Evolutionary conservation across 2,888 invertebrate genomes (phyloP).

Genomic region (Philopedon plagiatum): DNA sequence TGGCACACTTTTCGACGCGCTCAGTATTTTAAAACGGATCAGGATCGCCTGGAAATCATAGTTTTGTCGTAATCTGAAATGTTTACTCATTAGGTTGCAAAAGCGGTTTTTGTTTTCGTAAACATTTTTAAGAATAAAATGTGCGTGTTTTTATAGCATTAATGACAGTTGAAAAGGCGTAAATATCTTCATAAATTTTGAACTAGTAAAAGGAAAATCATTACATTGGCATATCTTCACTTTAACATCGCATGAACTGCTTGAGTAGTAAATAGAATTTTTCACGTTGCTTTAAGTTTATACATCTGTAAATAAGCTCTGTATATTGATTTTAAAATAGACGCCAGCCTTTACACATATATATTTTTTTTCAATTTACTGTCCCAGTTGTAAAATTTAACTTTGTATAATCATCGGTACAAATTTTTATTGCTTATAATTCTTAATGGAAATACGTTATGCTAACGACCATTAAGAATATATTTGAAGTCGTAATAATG

Average conservation of each 20-base stretch:
- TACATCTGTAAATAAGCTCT: conserved; percentile 6
- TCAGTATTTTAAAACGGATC: conserved; percentile 16
- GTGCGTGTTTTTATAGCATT: conserved; percentile 16
- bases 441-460: too few species aligned
- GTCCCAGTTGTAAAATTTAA: neutral
- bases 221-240: conserved; percentile 1
- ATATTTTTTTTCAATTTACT: neutral
- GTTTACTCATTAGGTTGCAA: conserved; percentile 38
- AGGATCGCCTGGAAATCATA: conserved; percentile 39
- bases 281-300: neutral
- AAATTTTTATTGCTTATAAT: neutral
- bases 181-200: conserved; percentile 17
- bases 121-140: conserved; percentile 19
- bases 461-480: too few species aligned
- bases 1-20: conserved; percentile 41
- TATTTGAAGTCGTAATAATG: too few species aligned
- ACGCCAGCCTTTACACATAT: neutral
- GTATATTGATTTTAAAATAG: conserved; percentile 8
- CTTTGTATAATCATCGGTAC: neutral
- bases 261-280: conserved; percentile 3
- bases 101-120: conserved; percentile 29
- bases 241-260: neutral
- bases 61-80: conserved; percentile 38
- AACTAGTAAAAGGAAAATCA: neutral
- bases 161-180: conserved; percentile 17